Conservation (phyloP, 1,140 invertebrate genomes). For the Drosophila santomea region DNA sequence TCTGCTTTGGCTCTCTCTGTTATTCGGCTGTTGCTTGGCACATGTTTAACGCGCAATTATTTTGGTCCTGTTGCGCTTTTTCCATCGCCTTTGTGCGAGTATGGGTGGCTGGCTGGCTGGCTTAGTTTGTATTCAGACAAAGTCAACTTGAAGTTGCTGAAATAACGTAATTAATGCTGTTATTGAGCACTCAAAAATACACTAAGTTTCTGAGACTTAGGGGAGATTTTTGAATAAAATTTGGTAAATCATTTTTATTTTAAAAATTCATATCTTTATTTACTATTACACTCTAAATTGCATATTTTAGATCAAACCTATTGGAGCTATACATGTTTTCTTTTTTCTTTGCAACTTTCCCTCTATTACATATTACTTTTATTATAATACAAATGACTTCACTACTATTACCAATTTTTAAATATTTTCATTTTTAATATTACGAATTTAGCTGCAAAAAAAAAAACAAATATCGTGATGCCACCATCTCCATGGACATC, state of each 20-base stretch:
- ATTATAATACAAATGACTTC: too few relatives aligned
- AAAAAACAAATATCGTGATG: neutral
- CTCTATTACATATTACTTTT: too few relatives aligned
- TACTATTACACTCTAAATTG: too few relatives aligned
- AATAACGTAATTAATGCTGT: constrained; percentile 31
- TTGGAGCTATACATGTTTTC: too few relatives aligned
- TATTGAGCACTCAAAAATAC: constrained; percentile 16
- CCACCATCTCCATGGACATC: neutral
- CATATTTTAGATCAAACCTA: too few relatives aligned
- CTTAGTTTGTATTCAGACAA: constrained; percentile 45
- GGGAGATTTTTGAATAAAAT: neutral
- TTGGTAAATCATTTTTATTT: too few relatives aligned
- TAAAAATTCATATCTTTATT: too few relatives aligned
- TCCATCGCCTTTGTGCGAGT: constrained; percentile 21
- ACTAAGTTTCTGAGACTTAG: neutral
- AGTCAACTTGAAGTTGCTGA: constrained; percentile 25
- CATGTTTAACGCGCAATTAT: constrained; percentile 83
- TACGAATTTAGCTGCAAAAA: neutral
- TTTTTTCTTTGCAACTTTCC: too few relatives aligned
- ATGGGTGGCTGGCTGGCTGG: constrained; percentile 11
- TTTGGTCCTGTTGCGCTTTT: constrained; percentile 83
- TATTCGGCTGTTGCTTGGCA: constrained; percentile 68
- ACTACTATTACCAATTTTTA: too few relatives aligned
- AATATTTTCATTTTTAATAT: too few relatives aligned
- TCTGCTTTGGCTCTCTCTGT: constrained; percentile 14